Percentiles rank a stretch among this genome's conserved stretches.
phyloP scores from a whole-genome alignment of 2,888 invertebrate genomes.

The Melieria crassipennis region DNA sequence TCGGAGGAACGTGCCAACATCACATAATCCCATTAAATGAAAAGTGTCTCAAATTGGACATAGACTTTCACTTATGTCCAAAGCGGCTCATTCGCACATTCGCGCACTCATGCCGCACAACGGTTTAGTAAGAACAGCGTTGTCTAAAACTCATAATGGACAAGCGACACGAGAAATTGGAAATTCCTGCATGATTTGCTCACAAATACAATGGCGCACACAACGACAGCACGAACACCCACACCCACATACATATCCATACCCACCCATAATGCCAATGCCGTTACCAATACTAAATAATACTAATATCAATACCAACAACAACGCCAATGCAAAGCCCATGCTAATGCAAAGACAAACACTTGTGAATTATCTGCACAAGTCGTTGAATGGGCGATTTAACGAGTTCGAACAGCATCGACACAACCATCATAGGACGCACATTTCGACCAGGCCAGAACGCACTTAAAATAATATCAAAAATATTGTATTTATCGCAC shows the following conservation, averaged over 20 bases:
- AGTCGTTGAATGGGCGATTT: conserved; percentile 21
- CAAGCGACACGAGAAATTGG: too few species aligned
- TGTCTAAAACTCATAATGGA: too few species aligned
- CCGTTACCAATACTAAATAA: conserved; percentile 29
- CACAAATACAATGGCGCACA: too few species aligned
- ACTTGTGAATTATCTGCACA: not conserved
- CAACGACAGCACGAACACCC: not conserved
- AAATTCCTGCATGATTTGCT: too few species aligned
- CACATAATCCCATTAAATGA: too few species aligned
- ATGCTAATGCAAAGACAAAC: not conserved
- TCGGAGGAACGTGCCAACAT: too few species aligned
- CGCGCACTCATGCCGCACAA: too few species aligned
- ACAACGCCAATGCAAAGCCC: not conserved
- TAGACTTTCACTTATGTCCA: too few species aligned
- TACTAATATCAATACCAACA: conserved; percentile 43
- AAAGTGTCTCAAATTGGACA: too few species aligned
- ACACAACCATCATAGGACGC: conserved; percentile 28
- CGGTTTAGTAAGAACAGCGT: too few species aligned
- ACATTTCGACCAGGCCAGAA: conserved; percentile 43
- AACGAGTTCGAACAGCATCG: conserved; percentile 21
- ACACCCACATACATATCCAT: not conserved
- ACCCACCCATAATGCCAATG: not conserved
- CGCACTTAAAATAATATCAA: conserved; percentile 60
- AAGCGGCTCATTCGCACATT: too few species aligned
- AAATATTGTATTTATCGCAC: conserved; percentile 62